A percentile compares a stretch with the other conserved stretches of the same genome.
phyloP scores from a whole-genome alignment of 2,113 vertebrate genomes.

The Butorides virescens region DNA sequence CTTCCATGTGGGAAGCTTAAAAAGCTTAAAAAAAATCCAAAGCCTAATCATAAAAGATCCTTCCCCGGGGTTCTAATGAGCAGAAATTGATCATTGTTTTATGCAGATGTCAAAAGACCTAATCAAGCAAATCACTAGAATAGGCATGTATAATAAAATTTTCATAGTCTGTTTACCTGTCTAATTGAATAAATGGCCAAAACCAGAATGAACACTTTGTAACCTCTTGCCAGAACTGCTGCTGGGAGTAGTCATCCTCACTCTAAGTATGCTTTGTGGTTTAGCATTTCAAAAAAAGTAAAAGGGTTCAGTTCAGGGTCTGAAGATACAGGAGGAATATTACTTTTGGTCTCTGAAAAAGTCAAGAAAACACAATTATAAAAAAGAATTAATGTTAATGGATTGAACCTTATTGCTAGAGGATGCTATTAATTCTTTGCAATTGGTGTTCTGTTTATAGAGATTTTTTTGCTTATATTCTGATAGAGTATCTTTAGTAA shows the following conservation, averaged over 20 bases:
- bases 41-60: background rate
- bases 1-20: background rate
- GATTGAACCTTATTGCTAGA: background rate
- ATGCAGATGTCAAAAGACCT: conserved; percentile 39
- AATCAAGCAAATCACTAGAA: conserved; percentile 54
- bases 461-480: background rate
- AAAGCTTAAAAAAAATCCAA: background rate
- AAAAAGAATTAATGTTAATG: background rate
- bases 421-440: background rate
- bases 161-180: conserved; percentile 64
- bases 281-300: background rate
- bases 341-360: background rate
- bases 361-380: background rate
- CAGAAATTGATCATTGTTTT: conserved; percentile 10
- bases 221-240: conserved; percentile 34
- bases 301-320: background rate
- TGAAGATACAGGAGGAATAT: background rate
- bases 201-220: conserved; percentile 27
- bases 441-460: background rate
- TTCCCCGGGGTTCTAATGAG: background rate
- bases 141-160: conserved; percentile 30
- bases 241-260: conserved; percentile 22
- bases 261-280: background rate
- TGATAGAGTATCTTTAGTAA: background rate
- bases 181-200: conserved; percentile 63